phyloP scores from a whole-genome alignment of 2,113 vertebrate genomes.

The Silurus asotus region DNA sequence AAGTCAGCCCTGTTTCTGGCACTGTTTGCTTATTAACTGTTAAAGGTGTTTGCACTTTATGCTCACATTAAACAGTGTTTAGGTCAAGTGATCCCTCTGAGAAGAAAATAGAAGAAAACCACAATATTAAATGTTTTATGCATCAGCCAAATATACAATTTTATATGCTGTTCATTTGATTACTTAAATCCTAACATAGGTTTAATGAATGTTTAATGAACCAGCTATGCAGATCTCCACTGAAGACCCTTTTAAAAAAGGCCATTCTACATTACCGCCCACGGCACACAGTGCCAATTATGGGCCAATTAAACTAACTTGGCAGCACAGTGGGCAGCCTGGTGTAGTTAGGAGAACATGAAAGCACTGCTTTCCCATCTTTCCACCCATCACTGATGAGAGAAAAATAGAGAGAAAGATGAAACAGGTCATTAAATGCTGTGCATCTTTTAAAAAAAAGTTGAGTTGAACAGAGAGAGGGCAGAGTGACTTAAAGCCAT shows the following conservation, averaged over 20 bases:
- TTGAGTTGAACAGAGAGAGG: not conserved
- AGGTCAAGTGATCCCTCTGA: not conserved
- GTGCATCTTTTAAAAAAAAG: slow-evolving; percentile 2
- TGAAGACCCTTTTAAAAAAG: slow-evolving; percentile 24
- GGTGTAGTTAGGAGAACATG: slow-evolving; percentile 26
- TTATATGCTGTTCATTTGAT: slow-evolving; percentile 3
- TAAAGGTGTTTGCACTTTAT: not conserved
- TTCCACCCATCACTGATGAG: not conserved
- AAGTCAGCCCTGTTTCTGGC: not conserved
- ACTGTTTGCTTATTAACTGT: not conserved
- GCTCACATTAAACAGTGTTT: not conserved
- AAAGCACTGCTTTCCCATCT: slow-evolving; percentile 13
- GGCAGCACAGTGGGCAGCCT: slow-evolving; percentile 29
- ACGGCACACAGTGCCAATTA: slow-evolving; percentile 38
- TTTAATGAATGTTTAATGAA: slow-evolving; percentile 20
- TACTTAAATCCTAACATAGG: slow-evolving; percentile 18
- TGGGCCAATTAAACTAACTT: slow-evolving; percentile 34
- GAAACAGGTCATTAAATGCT: slow-evolving; percentile 26
- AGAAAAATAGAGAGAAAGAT: not conserved
- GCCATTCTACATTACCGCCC: slow-evolving; percentile 2
- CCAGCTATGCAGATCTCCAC: not conserved
- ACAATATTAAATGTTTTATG: slow-evolving; percentile 12
- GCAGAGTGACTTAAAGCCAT: not conserved
- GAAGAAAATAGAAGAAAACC: not conserved
- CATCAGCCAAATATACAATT: not conserved